Evolutionary conservation across 1,140 invertebrate genomes (phyloP).

Genomic region (Pseudobourletiella spinata): DNA sequence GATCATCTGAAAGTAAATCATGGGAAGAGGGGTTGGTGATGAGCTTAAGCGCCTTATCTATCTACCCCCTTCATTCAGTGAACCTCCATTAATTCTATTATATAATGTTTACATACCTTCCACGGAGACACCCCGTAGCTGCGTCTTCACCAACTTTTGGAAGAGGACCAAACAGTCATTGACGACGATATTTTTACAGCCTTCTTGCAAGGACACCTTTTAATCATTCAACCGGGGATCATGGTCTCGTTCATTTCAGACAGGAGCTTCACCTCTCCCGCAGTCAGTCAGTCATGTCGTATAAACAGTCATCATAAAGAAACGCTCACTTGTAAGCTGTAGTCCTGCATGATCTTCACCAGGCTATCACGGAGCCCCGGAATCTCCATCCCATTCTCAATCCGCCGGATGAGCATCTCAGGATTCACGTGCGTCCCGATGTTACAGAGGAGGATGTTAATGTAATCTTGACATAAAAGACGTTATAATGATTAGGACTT

Average conservation of each 20-base stretch:
- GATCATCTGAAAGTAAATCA: constrained; percentile 52
- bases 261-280: no score
- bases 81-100: no score
- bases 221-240: no score
- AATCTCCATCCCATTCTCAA: constrained; percentile 72
- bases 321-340: constrained; percentile 76
- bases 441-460: constrained; percentile 64
- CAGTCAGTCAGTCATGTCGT: no score
- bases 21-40: no score
- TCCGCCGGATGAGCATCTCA: constrained; percentile 71
- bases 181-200: constrained; percentile 76
- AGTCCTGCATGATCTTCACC: constrained; percentile 92
- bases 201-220: constrained; percentile 73
- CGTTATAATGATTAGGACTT: no score
- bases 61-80: no score
- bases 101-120: constrained; percentile 50
- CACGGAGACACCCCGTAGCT: constrained; percentile 64
- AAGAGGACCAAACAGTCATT: constrained; percentile 84
- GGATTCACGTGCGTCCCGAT: constrained; percentile 88
- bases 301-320: no score
- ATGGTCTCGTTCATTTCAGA: no score
- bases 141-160: constrained; percentile 63
- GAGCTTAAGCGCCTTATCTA: no score
- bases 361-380: constrained; percentile 81
- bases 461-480: constrained; percentile 52